Evolutionary conservation across 2,113 vertebrate species (phyloP), one percentile per base, ranked within the genome.

Genomic region (Acanthochromis polyacanthus): DNA sequence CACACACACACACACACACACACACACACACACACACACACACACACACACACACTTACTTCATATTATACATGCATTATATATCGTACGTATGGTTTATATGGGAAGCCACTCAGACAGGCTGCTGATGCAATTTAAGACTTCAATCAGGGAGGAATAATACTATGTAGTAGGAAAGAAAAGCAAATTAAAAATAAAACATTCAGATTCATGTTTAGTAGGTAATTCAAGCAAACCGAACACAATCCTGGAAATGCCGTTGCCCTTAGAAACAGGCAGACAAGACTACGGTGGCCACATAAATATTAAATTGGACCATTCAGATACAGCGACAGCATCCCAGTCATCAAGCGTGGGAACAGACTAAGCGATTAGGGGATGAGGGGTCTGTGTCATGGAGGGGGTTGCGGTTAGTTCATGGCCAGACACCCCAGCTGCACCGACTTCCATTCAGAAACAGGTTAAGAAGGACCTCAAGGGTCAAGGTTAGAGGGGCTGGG

Each of bases 381-480:
- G 71, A 80, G 81, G 78, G 75, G 67, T 69, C 32, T 10, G 66
- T 50, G 66, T 12, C 2, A 81, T 75, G 85, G 75, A 83, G 90
- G 92, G 93, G 93, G 90, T 91, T 89, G 91, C 30, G 12, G 78
- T 79, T 90, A 85, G 93, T 90, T 86, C 20, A 63, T 12, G 93
- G 90, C 94, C 89, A 95, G 94, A 95, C 94, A 53, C 82, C 87
- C 90, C 95, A 95, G 95, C 95, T 96, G 95, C 92, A 92, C 92
- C 25, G 66, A 88, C 92, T 84, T 93, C 83, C 88, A 94, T 94
- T 94, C 87, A 93, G 83, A 90, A 88, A 92, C 90, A 89, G 94
- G 94, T 93, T 94, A 93, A 89, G 87, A 86, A 66, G 83, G 87
- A 93, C 75, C 91, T 80, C 78, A 84, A 80, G 90, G 95, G 94